Evolutionary conservation across 2,113 vertebrate species (phyloP), one percentile per base, ranked within the genome.

Genomic region (Bagarius yarrelli): DNA sequence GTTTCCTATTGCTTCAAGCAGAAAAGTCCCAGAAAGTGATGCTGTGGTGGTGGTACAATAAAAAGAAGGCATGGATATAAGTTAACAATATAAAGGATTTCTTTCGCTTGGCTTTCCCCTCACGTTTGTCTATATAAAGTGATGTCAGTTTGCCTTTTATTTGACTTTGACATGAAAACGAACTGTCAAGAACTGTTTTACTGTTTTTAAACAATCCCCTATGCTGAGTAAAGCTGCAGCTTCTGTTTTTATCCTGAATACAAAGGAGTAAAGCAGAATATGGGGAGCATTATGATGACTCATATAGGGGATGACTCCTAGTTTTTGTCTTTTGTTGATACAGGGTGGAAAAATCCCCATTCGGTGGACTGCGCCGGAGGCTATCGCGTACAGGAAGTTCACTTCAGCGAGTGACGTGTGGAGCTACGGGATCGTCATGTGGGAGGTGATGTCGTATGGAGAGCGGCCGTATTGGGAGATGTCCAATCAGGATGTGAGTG

Each of bases 381-480:
- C 93, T 75, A 94, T 94, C 27, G 92, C 92, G 12, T 94, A 93
- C 90, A 91, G 93, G 87, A 94, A 94, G 89, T 94, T 94, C 86
- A 94, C 93, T 70, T 94, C 93, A 4, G 92, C 93, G 30, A 93
- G 92, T 6, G 93, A 94, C 19, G 90, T 92, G 85, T 94, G 93
- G 93, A 94, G 93, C 80, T 94, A 94, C 18, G 93, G 93, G 12
- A 94, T 94, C 64, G 93, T 94, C 86, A 94, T 94, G 93, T 94
- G 93, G 93, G 92, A 94, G 87, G 93, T 94, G 84, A 89, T 94
- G 80, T 94, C 93, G 25, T 94, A 94, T 1, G 93, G 93, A 80
- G 93, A 94, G 86, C 90, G 93, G 80, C 93, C 93, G 40, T 94
- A 94, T 86, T 94, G 93, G 93, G 93, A 94, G 87, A 94, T 94